These are phyloP conservation scores for Melitaea athalia DNA, from an alignment of 2,888 invertebrate species.

Conservation along the genomic window DNA sequence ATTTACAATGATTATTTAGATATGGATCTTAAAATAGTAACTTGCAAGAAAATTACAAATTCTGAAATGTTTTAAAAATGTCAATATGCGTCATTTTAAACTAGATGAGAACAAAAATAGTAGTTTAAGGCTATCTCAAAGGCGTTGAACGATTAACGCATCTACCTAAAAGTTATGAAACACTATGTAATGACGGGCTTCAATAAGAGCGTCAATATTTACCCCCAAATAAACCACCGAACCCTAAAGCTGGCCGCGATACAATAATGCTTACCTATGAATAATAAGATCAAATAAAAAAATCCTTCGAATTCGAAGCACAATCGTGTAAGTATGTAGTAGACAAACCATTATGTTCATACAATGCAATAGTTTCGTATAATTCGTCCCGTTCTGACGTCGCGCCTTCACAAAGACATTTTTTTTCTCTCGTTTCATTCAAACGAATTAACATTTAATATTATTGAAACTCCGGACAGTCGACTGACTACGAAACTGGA, in stretches of 20 bases:
- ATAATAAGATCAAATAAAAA: constrained; percentile 74
- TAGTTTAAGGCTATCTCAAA: background rate
- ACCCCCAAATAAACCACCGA: constrained; percentile 9
- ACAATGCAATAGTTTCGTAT: constrained; percentile 67
- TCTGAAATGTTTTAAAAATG: background rate
- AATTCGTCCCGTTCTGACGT: constrained; percentile 52
- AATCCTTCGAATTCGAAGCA: constrained; percentile 61
- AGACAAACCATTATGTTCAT: constrained; percentile 75
- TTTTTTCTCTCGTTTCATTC: constrained; percentile 56
- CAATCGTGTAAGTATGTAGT: constrained; percentile 75
- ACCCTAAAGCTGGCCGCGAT: constrained; percentile 45
- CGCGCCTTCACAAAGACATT: constrained; percentile 49
- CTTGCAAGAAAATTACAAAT: background rate
- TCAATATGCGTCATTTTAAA: too few species aligned
- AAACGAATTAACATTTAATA: constrained; percentile 58
- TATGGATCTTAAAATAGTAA: background rate
- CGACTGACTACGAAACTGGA: background rate
- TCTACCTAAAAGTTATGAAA: too few species aligned
- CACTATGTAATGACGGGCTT: background rate
- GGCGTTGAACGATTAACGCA: background rate
- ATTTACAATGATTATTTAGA: too few species aligned
- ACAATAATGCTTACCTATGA: constrained; percentile 77
- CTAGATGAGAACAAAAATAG: background rate
- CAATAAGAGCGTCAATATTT: constrained; percentile 6
- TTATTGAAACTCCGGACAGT: constrained; percentile 29